Evolutionary conservation across 2,113 vertebrate genomes (phyloP).

Genomic region (Nyctereutes procyonoides): DNA sequence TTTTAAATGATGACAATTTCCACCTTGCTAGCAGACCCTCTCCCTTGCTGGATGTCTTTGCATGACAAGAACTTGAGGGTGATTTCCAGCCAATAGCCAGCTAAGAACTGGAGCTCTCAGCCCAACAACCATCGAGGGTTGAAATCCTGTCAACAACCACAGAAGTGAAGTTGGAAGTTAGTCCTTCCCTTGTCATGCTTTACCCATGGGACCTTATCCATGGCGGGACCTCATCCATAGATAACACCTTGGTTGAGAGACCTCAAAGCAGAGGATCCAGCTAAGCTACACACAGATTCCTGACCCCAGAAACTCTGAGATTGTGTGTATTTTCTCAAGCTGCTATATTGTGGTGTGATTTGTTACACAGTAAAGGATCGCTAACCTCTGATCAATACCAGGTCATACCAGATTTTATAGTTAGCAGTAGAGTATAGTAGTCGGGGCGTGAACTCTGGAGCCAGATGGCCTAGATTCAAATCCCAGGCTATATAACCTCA

Average conservation of each 20-base stretch:
- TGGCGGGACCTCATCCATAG: not conserved
- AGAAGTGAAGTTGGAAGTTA: not conserved
- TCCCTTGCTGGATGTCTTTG: not conserved
- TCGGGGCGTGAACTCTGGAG: not conserved
- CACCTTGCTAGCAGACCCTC: not conserved
- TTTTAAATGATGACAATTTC: not conserved
- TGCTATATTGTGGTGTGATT: not conserved
- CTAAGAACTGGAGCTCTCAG: not conserved
- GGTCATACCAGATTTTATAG: not conserved
- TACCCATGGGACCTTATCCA: not conserved
- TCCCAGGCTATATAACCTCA: not conserved
- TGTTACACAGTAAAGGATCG: not conserved
- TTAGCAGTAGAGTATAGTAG: accelerated
- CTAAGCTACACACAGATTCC: not conserved
- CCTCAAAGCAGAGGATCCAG: not conserved
- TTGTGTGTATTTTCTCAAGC: no score
- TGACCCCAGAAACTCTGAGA: not conserved
- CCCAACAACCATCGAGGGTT: not conserved
- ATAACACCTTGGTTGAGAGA: not conserved
- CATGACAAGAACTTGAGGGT: not conserved
- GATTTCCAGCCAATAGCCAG: not conserved
- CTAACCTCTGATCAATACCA: not conserved
- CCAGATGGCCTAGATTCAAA: not conserved
- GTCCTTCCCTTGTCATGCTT: not conserved
- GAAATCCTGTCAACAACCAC: not conserved